Evolutionary conservation across 2,113 vertebrate species (phyloP), one percentile per base, ranked within the genome.

Genomic region (Macrotus californicus): DNA sequence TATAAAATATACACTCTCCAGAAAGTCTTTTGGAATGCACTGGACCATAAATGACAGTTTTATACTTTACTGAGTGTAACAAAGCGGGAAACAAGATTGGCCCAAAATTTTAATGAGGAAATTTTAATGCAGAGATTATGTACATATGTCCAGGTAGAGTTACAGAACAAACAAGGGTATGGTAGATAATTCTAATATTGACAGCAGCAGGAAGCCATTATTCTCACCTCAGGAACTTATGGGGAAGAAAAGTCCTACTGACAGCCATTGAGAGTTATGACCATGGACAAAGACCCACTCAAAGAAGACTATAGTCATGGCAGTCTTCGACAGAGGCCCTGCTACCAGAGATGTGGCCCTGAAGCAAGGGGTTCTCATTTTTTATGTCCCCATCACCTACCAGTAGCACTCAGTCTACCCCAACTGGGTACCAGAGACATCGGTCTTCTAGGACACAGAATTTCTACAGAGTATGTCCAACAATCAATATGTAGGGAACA

Each of bases 1-100:
- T 7, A 1, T 31, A 24, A 2, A 54, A 64, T 5, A 1, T 19
- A 36, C 1, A 43, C 54, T 8, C 14, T 26, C 64, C 7, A 21
- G 43, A 36, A 22, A 46, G 6, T 72, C 50, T 22, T 89, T 79
- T 89, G 39, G 52, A 79, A 89, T 7, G 2, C 8, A 84, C 7
- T 22, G 43, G 22, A 83, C 61, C 34, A 67, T 83, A 88, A 88
- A 69, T 1, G 1, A 18, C 12, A 79, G 54, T 77, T 89, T 84
- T 19, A 66, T 46, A 56, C 31, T 67, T 8, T 36, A 39, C 4
- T 83, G 1, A 19, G 36, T 70, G 7, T 31, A 88, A 72, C 24
- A 54, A 0, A 85, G 9, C 6, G 19, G 26, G 12, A 50, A 72
- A 64, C 1, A 48, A 89, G 19, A 41, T 15, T 83, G 34, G 8